These are phyloP conservation scores for Proterorhinus semilunaris DNA, from an alignment of 2,113 vertebrate species.

Conservation along the genomic window DNA sequence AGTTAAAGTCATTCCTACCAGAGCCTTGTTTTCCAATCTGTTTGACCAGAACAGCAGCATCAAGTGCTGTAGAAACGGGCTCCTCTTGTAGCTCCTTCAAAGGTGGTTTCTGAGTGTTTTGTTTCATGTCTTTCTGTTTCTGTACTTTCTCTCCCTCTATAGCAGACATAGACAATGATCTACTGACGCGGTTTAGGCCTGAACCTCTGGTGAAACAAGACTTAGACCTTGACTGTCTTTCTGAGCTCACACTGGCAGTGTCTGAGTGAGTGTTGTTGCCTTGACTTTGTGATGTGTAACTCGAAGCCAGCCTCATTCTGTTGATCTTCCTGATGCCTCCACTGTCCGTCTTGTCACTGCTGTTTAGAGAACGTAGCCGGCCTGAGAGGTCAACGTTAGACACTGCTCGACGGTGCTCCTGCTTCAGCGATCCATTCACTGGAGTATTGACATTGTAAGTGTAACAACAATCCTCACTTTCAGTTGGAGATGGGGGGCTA, in stretches of 20 bases:
- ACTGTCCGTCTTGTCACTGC: conserved; percentile 30
- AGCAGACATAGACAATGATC: conserved; percentile 70
- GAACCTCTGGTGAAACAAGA: conserved; percentile 15
- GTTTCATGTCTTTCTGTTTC: conserved; percentile 27
- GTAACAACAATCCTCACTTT: conserved; percentile 76
- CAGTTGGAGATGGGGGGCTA: conserved; percentile 66
- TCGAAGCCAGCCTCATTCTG: conserved; percentile 50
- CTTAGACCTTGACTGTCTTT: conserved; percentile 42
- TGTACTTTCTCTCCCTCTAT: conserved; percentile 58
- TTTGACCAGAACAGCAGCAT: conserved; percentile 67
- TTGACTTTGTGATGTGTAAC: conserved; percentile 28
- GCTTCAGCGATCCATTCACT: conserved; percentile 44
- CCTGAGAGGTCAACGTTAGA: conserved; percentile 68
- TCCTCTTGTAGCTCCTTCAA: conserved; percentile 48
- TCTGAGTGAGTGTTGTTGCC: conserved; percentile 20
- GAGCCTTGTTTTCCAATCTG: conserved; percentile 82
- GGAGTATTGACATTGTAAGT: conserved; percentile 65
- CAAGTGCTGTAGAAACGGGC: conserved; percentile 36
- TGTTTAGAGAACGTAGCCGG: conserved; percentile 42
- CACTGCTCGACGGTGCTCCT: conserved; percentile 49
- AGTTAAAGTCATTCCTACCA: conserved; percentile 77
- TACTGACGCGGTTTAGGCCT: conserved; percentile 47
- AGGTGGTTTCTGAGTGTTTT: conserved; percentile 35
- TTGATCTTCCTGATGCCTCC: conserved; percentile 53
- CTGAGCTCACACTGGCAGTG: conserved; percentile 7